Percentiles rank a stretch among this genome's conserved stretches.
Conservation (phyloP, 2,888 invertebrate species). For the Ectemnius lituratus region DNA sequence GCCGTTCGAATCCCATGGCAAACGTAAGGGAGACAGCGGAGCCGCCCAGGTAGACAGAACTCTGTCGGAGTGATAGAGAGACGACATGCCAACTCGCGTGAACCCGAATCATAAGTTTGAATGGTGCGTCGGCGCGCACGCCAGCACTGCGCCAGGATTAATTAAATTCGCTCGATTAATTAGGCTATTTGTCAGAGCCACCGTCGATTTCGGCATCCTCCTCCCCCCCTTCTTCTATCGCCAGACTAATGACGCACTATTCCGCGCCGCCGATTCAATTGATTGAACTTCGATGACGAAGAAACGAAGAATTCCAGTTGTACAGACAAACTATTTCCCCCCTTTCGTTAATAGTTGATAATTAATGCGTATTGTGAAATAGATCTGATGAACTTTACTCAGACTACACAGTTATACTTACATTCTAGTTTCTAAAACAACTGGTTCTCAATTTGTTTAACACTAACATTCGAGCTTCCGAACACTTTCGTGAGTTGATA, state of each 20-base stretch:
- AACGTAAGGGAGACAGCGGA: constrained; percentile 45
- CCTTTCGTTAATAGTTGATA: too few relatives aligned
- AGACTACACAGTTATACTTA: too few relatives aligned
- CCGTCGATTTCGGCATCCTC: constrained; percentile 51
- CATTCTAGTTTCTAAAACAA: too few relatives aligned
- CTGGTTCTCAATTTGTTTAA: too few relatives aligned
- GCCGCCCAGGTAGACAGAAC: constrained; percentile 12
- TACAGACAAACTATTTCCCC: too few relatives aligned
- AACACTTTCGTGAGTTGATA: too few relatives aligned
- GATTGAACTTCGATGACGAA: constrained; percentile 12
- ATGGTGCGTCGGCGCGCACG: constrained; percentile 44
- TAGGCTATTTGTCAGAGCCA: constrained; percentile 68
- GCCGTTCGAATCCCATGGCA: constrained; percentile 25
- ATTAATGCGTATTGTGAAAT: too few relatives aligned
- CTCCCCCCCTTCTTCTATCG: neutral
- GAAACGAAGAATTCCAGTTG: too few relatives aligned
- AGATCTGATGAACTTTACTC: too few relatives aligned
- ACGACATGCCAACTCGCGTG: constrained; percentile 71
- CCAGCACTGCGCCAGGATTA: constrained; percentile 57
- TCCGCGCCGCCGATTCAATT: constrained; percentile 4
- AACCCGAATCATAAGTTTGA: constrained; percentile 66
- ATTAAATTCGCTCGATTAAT: constrained; percentile 74
- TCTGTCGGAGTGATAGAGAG: constrained; percentile 37
- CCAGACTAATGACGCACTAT: constrained; percentile 33
- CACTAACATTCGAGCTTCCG: too few relatives aligned